Evolutionary conservation across 2,113 vertebrate genomes (phyloP), one percentile per base, ranked within the genome.

Genomic region (Ptilorrhoa leucosticta): DNA sequence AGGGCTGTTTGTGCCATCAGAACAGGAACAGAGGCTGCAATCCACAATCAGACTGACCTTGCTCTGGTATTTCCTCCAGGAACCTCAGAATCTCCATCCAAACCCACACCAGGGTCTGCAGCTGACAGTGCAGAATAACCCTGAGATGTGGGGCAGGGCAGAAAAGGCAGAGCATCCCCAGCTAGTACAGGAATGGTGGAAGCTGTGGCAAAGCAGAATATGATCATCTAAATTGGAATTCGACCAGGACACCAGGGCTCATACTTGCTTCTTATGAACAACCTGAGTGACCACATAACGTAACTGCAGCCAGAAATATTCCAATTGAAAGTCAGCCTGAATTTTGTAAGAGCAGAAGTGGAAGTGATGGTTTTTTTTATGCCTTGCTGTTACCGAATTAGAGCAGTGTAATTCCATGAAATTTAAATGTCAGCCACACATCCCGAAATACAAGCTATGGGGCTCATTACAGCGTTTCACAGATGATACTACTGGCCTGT

Each of bases 281-380:
- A 40, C 54, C 23, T 26, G 10, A 70, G n/a, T 31, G 57, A 37
- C 76, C 53, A 44, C 33, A 8, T 42, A 40, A 39, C 0, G 1
- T 47, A 80, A 76, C 48, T 26, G 24, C 50, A 85, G 70, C 50
- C 66, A 90, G 75, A 93, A 91, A 88, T 37, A 83, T 7, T 76
- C 27, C 64, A 50, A 1, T 4, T 60, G 56, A 58, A 80, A 80
- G 15, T n/a, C 57, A 70, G 58, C 44, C 24, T 83, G 39, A 72
- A 54, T 69, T 90, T 47, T 61, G 5, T 73, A 53, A 70, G 28
- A 83, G 11, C n/a, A 80, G 42, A 89, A 70, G 24, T 73, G 24
- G 87, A 82, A 93, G 48, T 17, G 22, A 39, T n/a, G 54, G 21
- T 9, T 63, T 45, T 64, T 79, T 82, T 61, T 18, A 23, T 40